Conservation (phyloP, 2,113 vertebrate species). For the Sapayoa aenigma region DNA sequence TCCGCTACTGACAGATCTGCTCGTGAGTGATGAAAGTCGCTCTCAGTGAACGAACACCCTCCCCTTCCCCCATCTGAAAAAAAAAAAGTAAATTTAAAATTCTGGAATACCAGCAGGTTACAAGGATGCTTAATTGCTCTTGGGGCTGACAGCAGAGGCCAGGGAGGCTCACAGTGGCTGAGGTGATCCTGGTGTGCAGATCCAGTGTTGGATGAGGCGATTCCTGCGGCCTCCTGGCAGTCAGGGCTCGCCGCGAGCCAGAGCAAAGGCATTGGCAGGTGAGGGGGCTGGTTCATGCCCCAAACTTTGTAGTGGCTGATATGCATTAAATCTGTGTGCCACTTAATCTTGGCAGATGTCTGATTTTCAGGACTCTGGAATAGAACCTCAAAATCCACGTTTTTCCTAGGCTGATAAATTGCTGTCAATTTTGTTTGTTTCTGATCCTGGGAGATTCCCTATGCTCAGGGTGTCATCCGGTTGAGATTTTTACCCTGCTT, state of each 20-base stretch:
- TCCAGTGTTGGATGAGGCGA: accelerated
- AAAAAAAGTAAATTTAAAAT: background rate
- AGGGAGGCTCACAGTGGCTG: accelerated
- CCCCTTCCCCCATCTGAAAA: background rate
- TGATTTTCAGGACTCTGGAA: background rate
- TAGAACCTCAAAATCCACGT: background rate
- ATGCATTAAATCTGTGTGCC: accelerated
- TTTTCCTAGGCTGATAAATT: background rate
- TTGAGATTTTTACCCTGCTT: background rate
- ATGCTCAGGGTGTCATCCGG: background rate
- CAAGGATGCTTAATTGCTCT: background rate
- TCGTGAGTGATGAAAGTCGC: background rate
- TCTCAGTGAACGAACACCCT: background rate
- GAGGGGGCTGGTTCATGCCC: background rate
- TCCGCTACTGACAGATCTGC: conserved; percentile 34
- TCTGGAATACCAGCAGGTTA: background rate
- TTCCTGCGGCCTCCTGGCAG: accelerated
- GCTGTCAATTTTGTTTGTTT: background rate
- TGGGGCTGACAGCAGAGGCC: background rate
- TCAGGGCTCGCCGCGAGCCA: accelerated
- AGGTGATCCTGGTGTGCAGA: background rate
- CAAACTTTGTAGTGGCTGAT: background rate
- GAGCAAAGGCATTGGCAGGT: background rate
- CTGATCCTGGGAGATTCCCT: background rate
- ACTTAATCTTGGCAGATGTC: background rate